Percentiles rank a stretch among this genome's conserved stretches.
phyloP scores from a whole-genome alignment of 92 coral and sea anemone genomes.

The Metridium senile region DNA sequence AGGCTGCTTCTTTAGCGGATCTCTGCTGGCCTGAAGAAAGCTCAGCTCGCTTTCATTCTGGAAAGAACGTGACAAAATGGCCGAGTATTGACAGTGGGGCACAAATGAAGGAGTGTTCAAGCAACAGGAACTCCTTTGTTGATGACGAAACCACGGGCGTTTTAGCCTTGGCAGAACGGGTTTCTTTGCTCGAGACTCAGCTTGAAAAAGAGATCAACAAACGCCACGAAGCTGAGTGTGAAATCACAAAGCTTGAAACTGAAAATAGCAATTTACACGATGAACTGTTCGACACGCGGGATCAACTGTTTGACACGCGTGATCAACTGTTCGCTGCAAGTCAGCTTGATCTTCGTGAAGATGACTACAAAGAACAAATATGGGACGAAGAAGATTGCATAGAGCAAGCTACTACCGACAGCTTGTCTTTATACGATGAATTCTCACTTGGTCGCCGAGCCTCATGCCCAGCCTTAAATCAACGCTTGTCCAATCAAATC shows the following conservation, averaged over 20 bases:
- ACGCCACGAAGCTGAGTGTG: slow-evolving; percentile 54
- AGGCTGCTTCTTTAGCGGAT: slow-evolving; percentile 36
- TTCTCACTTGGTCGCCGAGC: slow-evolving; percentile 8
- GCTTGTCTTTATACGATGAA: background rate
- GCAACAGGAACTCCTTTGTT: background rate
- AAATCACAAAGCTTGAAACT: slow-evolving; percentile 46
- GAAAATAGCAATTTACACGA: slow-evolving; percentile 47
- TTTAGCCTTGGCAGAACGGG: slow-evolving; percentile 40
- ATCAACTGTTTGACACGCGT: slow-evolving; percentile 42
- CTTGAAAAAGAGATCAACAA: slow-evolving; percentile 49
- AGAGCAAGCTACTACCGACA: background rate
- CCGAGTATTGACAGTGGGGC: slow-evolving; percentile 37
- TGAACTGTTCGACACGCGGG: slow-evolving; percentile 59
- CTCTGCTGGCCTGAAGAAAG: slow-evolving; percentile 16
- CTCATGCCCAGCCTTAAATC: slow-evolving; percentile 24
- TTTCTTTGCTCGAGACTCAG: slow-evolving; percentile 39
- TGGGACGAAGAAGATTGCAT: slow-evolving; percentile 21
- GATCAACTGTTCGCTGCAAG: slow-evolving; percentile 39
- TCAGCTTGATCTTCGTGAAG: slow-evolving; percentile 42
- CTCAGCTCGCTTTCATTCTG: background rate
- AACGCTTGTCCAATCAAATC: background rate
- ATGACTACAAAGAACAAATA: slow-evolving; percentile 28
- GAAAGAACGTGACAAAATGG: slow-evolving; percentile 34
- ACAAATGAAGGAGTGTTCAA: slow-evolving; percentile 11
- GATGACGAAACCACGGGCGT: slow-evolving; percentile 19